These are phyloP conservation scores for Ectemnius cavifrons DNA, from an alignment of 2,888 invertebrate species.

Conservation along the genomic window DNA sequence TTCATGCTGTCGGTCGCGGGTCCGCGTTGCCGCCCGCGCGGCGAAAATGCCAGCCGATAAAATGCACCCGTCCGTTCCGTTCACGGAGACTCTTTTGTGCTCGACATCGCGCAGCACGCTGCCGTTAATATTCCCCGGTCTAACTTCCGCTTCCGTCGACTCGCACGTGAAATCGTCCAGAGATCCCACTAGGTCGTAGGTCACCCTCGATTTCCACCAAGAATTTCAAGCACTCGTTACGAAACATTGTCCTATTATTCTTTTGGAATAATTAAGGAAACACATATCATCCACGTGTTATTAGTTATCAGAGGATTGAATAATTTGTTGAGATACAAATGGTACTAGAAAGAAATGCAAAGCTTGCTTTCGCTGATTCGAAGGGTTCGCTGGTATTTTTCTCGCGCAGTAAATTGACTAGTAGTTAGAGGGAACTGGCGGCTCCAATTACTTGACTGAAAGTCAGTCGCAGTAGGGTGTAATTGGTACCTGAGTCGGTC, in stretches of 20 bases:
- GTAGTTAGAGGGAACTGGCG: background rate
- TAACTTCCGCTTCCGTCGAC: conserved; percentile 37
- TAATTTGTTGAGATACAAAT: background rate
- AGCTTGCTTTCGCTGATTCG: background rate
- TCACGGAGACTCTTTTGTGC: conserved; percentile 36
- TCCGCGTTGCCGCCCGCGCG: conserved; percentile 44
- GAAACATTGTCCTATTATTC: background rate
- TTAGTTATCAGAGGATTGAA: background rate
- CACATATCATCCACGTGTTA: background rate
- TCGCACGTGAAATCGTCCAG: conserved; percentile 24
- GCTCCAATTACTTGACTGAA: background rate
- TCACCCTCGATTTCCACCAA: background rate
- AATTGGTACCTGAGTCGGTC: background rate
- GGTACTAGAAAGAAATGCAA: background rate
- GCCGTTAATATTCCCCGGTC: conserved; percentile 47
- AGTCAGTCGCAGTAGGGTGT: background rate
- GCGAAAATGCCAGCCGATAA: conserved; percentile 59
- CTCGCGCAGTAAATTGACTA: background rate
- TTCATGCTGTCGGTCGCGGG: conserved; percentile 57
- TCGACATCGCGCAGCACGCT: conserved; percentile 31
- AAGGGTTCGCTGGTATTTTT: background rate
- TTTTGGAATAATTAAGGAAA: background rate
- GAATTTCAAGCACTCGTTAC: conserved; percentile 1
- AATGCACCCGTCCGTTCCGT: conserved; percentile 34
- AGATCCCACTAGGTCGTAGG: background rate